Evolutionary conservation across 2,113 vertebrate species (phyloP), one percentile per base, ranked within the genome.

Genomic region (Octodon degus): DNA sequence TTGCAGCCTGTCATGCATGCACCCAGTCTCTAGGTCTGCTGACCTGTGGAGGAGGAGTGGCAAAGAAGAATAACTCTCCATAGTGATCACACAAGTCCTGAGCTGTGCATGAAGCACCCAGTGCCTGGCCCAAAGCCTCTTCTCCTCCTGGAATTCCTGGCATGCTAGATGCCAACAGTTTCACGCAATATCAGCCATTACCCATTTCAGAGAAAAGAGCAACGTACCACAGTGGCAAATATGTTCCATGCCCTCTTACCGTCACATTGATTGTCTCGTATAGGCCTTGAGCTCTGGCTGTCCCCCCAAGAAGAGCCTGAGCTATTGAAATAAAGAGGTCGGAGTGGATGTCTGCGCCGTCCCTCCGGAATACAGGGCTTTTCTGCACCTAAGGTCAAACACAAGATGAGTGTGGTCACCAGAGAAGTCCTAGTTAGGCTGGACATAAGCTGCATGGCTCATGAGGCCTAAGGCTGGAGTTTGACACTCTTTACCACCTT

Each of bases 271-370:
- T 98, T 0, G 98, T 99, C 98, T 99, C 99, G 0, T 99, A 99
- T 47, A 99, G 98, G 95, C 99, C 99, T 85, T 99, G 99, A 2
- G 99, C 74, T 60, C 99, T 98, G 93, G 99, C 99, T 3, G 99
- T 99, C 43, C 99, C 99, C 7, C 99, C 99, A 55, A 99, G 98
- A 86, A 99, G 97, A 5, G 99, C 99, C 98, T 99, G 99, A 34
- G 99, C 99, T 96, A 99, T 94, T 0, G 99, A 99, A 94, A 99
- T 97, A 1, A 96, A 97, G 81, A 99, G 98, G 89, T 99, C 99
- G 0, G 99, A 99, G 96, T 99, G 99, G 98, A 99, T 98, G 86
- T 99, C 99, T n/a, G 99, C 99, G 0, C 99, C 99, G 0, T 99
- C 99, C 90, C 99, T 99, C 98, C 99, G 98, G 98, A 99, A 99